Evolutionary conservation across 2,888 invertebrate species (phyloP).

Genomic region (Nematopogon swammerdamellus): DNA sequence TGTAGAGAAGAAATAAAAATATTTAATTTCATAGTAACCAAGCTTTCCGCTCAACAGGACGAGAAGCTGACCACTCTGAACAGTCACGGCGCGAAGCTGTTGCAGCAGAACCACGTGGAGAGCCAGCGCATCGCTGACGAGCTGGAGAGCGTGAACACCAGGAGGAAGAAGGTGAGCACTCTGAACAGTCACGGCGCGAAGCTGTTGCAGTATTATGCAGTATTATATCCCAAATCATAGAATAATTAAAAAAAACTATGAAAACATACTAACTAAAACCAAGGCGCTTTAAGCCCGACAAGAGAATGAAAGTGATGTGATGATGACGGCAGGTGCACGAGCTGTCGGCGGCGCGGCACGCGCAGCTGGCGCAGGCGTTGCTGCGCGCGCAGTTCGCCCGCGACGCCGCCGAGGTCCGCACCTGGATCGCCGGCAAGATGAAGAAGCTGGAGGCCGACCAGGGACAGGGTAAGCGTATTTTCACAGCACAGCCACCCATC

Average conservation of each 20-base stretch:
- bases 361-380: slow-evolving; percentile 71
- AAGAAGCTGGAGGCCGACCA: slow-evolving; percentile 82
- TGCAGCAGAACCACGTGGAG: slow-evolving; percentile 90
- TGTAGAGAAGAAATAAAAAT: too few relatives aligned
- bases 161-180: slow-evolving; percentile 64
- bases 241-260: too few relatives aligned
- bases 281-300: too few relatives aligned
- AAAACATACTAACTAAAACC: too few relatives aligned
- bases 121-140: slow-evolving; percentile 74
- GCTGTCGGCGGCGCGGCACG: slow-evolving; percentile 63
- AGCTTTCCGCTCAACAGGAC: slow-evolving; percentile 58
- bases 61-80: slow-evolving; percentile 80
- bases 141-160: slow-evolving; percentile 69
- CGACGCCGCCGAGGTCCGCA: slow-evolving; percentile 86
- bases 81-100: slow-evolving; percentile 81
- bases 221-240: too few relatives aligned
- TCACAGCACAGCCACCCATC: not conserved
- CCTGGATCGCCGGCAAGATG: slow-evolving; percentile 89
- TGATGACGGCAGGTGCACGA: slow-evolving; percentile 54
- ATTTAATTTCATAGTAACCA: too few relatives aligned
- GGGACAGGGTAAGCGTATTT: slow-evolving; percentile 41
- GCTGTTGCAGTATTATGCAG: slow-evolving; percentile 75
- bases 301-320: too few relatives aligned
- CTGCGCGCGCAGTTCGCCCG: slow-evolving; percentile 88
- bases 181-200: slow-evolving; percentile 84